These are phyloP conservation scores for Odiellus spinosus DNA, from an alignment of 2,888 invertebrate genomes.

Conservation along the genomic window DNA sequence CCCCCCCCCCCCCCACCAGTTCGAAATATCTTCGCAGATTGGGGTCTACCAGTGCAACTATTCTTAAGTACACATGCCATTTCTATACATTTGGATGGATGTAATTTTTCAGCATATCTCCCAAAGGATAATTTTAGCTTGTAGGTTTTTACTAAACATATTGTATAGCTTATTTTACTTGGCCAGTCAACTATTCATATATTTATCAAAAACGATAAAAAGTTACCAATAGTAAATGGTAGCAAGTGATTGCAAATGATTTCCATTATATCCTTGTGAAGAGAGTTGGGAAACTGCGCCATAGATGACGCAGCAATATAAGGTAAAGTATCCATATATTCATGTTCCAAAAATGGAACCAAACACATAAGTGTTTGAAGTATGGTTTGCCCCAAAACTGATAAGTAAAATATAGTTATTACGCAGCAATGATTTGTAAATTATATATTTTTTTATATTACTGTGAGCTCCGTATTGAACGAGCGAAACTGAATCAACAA, in stretches of 20 bases:
- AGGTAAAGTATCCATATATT: constrained; percentile 85
- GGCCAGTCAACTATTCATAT: no score
- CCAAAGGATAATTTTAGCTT: no score
- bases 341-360: constrained; percentile 88
- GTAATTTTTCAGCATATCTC: no score
- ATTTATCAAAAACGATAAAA: no score
- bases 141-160: no score
- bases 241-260: constrained; percentile 86
- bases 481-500: constrained; percentile 83
- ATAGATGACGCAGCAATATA: constrained; percentile 86
- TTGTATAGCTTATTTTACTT: no score
- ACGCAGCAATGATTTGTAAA: not conserved
- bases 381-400: constrained; percentile 82
- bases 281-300: constrained; percentile 68
- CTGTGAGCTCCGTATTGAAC: constrained; percentile 75
- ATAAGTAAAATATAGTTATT: no score
- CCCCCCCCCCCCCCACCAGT: no score
- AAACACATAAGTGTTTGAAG: constrained; percentile 87
- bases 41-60: no score
- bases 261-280: constrained; percentile 89
- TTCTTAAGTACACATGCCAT: no score
- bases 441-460: constrained; percentile 28
- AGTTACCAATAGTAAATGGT: constrained; percentile 88
- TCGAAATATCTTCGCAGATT: no score
- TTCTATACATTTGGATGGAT: no score